A percentile compares a stretch with the other conserved stretches of the same genome.
phyloP scores from a whole-genome alignment of 2,888 invertebrate species.

The Phorcus lineatus region DNA sequence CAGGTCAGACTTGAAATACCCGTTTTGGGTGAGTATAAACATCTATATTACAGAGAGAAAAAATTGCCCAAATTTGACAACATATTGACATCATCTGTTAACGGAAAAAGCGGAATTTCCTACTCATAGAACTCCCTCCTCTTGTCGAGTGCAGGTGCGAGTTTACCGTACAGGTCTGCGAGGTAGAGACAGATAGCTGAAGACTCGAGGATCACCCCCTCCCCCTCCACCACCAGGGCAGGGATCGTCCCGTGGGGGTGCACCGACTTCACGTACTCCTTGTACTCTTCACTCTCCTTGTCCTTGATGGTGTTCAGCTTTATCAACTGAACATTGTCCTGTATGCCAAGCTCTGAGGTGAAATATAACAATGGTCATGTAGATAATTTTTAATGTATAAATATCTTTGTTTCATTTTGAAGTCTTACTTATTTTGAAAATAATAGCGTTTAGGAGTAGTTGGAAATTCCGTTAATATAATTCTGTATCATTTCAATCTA shows the following conservation, averaged over 20 bases:
- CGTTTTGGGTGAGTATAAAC: too few relatives aligned
- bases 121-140: not conserved
- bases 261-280: slow-evolving; percentile 40
- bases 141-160: slow-evolving; percentile 39
- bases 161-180: slow-evolving; percentile 56
- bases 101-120: not conserved
- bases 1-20: too few relatives aligned
- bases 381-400: too few relatives aligned
- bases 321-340: slow-evolving; percentile 42
- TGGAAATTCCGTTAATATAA: too few relatives aligned
- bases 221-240: slow-evolving; percentile 56
- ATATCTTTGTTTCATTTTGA: too few relatives aligned
- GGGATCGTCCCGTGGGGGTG: slow-evolving; percentile 57
- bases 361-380: not conserved
- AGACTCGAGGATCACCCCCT: slow-evolving; percentile 58
- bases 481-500: too few relatives aligned
- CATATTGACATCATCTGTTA: too few relatives aligned
- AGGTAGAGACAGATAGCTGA: slow-evolving; percentile 67
- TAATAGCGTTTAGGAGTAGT: too few relatives aligned
- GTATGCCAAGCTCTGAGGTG: slow-evolving; percentile 48
- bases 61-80: too few relatives aligned
- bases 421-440: too few relatives aligned
- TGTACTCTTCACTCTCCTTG: slow-evolving; percentile 33
- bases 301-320: slow-evolving; percentile 32
- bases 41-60: too few relatives aligned